phyloP scores from a whole-genome alignment of 2,797 vertebrate species.

The Cirrhinus molitorella region DNA sequence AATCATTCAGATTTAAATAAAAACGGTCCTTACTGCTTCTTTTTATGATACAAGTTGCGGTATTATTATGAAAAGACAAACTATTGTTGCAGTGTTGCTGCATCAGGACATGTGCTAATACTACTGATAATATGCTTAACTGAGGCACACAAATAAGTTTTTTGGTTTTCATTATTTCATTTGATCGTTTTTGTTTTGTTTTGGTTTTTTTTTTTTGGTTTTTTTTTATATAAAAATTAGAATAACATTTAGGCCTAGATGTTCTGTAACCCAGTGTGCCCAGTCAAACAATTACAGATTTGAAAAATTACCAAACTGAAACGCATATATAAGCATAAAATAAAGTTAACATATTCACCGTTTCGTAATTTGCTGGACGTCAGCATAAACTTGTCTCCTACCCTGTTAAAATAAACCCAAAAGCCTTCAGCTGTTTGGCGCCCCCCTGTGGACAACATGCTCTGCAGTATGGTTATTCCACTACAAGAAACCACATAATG shows the following conservation, averaged over 20 bases:
- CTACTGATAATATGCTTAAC: not conserved
- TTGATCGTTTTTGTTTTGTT: no score
- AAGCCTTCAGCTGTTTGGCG: not conserved
- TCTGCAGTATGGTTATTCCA: not conserved
- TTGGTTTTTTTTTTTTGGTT: not conserved
- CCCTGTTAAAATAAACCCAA: not conserved
- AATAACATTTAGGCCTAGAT: not conserved
- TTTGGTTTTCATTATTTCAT: not conserved
- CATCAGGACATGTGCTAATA: not conserved
- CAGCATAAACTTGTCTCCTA: not conserved
- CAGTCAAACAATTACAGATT: not conserved
- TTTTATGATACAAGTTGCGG: not conserved
- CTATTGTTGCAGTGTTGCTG: not conserved
- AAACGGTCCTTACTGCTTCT: not conserved
- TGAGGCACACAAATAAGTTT: not conserved
- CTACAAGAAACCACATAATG: not conserved
- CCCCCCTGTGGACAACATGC: not conserved
- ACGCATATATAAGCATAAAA: not conserved
- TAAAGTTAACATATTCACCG: not conserved
- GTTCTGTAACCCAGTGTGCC: not conserved
- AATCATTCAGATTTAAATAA: not conserved
- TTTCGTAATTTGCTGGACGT: not conserved
- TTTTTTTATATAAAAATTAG: not conserved
- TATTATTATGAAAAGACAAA: not conserved
- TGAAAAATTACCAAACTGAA: not conserved